phyloP scores from a whole-genome alignment of 2,113 vertebrate species.

The Chionis minor region DNA sequence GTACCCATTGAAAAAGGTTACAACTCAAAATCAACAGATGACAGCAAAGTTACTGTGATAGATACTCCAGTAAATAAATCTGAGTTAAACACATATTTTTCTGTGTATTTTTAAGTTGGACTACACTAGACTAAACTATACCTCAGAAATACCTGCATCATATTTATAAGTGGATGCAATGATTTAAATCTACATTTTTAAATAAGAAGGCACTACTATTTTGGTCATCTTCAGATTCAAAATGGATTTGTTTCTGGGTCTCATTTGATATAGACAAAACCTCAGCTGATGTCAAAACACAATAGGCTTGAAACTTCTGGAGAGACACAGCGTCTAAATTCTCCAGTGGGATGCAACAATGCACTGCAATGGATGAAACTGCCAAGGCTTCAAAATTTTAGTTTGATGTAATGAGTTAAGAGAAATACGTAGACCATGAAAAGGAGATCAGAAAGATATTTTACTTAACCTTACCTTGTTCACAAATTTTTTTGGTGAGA shows the following conservation, averaged over 20 bases:
- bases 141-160: neutral
- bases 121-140: neutral
- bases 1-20: neutral
- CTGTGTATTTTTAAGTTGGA: neutral
- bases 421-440: neutral
- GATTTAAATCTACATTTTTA: neutral
- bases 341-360: neutral
- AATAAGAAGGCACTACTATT: neutral
- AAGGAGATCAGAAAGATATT: neutral
- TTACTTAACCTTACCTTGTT: slow-evolving; percentile 85
- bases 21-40: neutral
- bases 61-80: neutral
- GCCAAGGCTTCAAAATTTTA: neutral
- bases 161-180: neutral
- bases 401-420: neutral
- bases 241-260: neutral
- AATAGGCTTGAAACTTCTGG: neutral
- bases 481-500: slow-evolving; percentile 94
- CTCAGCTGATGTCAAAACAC: neutral
- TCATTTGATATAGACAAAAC: neutral
- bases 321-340: neutral
- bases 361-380: neutral
- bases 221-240: neutral
- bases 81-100: neutral
- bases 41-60: neutral